Percentiles rank a stretch among this genome's conserved stretches.
phyloP scores from a whole-genome alignment of 2,888 invertebrate genomes.

The Galeruca laticollis region DNA sequence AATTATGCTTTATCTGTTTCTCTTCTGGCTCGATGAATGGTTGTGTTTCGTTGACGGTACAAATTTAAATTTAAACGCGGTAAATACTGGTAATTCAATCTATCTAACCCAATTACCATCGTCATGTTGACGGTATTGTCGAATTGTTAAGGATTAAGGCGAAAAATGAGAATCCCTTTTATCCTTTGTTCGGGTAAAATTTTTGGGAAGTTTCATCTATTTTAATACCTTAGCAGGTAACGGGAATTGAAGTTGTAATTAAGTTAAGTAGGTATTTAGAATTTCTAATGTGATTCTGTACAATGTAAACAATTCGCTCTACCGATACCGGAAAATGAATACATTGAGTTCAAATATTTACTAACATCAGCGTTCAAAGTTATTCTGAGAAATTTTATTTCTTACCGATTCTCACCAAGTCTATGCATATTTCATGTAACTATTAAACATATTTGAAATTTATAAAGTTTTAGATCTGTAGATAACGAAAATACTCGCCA shows the following conservation, averaged over 20 bases:
- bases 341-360: no score
- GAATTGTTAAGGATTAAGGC: slow-evolving; percentile 7
- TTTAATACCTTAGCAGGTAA: background rate
- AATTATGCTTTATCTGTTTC: slow-evolving; percentile 36
- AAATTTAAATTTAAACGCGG: slow-evolving; percentile 33
- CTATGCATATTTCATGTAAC: no score
- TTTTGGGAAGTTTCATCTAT: background rate
- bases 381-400: no score
- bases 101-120: slow-evolving; percentile 29
- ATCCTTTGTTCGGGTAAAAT: background rate
- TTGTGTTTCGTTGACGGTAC: slow-evolving; percentile 32
- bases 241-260: background rate
- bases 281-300: background rate
- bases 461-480: no score
- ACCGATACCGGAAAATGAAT: background rate
- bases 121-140: slow-evolving; percentile 14
- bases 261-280: background rate
- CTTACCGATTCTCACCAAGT: no score
- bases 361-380: no score
- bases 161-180: slow-evolving; percentile 6
- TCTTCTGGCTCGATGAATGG: slow-evolving; percentile 28
- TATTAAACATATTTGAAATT: no score
- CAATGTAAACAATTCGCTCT: background rate
- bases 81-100: slow-evolving; percentile 32
- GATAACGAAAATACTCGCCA: no score